phyloP scores from a whole-genome alignment of 2,888 invertebrate species.

The Meganola albula region DNA sequence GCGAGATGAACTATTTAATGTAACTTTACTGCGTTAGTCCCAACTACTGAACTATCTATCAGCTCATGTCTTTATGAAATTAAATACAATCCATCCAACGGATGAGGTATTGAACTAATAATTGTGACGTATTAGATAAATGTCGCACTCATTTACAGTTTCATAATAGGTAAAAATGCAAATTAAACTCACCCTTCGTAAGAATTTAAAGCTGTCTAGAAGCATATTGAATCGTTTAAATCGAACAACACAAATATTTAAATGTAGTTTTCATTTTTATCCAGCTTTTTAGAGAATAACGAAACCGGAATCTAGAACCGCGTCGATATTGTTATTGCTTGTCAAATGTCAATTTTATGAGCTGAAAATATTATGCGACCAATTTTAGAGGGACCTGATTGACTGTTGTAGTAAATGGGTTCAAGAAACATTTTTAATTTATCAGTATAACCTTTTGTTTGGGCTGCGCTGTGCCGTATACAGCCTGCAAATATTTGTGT shows the following conservation, averaged over 20 bases:
- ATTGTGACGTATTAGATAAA: no score
- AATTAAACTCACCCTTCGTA: slow-evolving; percentile 37
- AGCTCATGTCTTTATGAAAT: no score
- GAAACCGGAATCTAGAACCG: slow-evolving; percentile 37
- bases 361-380: slow-evolving; percentile 33
- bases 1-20: no score
- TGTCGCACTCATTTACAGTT: no score
- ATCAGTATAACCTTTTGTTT: slow-evolving; percentile 34
- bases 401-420: not conserved
- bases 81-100: no score
- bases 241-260: slow-evolving; percentile 10
- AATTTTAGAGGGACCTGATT: slow-evolving; percentile 15
- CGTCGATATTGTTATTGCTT: slow-evolving; percentile 31
- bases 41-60: no score
- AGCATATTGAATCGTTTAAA: slow-evolving; percentile 30
- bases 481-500: slow-evolving; percentile 45
- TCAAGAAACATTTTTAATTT: slow-evolving; percentile 28
- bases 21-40: no score
- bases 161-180: not conserved
- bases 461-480: slow-evolving; percentile 17
- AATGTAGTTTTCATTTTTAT: slow-evolving; percentile 20
- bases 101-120: no score
- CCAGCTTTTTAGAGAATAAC: slow-evolving; percentile 22
- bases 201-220: slow-evolving; percentile 27
- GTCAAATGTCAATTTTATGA: slow-evolving; percentile 43